Base-by-base conservation (phyloP, 2,888 invertebrate genomes). In the Drosophila prolongata region DNA sequence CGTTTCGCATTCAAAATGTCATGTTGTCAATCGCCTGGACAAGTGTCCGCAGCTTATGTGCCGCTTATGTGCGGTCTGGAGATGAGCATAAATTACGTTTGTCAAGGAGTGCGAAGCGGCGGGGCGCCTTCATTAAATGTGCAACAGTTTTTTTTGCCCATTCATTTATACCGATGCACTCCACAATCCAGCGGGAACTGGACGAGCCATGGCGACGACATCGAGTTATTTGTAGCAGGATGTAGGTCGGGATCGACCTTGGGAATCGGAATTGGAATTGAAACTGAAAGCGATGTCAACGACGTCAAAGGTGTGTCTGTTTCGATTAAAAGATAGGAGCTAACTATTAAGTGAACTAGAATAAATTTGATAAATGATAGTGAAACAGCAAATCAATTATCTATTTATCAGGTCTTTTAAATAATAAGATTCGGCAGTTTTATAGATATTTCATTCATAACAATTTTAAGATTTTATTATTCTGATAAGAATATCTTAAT, bases 1-100 rank as follows among this genome's bases (percentile, higher is more conserved):
- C 70, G 71, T 75, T 73, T 75, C 76, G 76, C 84, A 86, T 84
- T 84, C 80, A 75, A 83, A 87, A 86, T 79, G 83, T 83, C 79
- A 83, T 78, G 68, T 81, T 86, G 80, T 80, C 86, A 88, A 86
- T 88, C 80, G 83, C 67, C 53, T 57, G 54, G 64, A 55, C 59
- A 62, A 58, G 54, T 61, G 57, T 57, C 53, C 49, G 52, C 53
- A 73, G 78, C 79, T 77, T 71, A 81, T 59, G 40, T 58, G 58
- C 72, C 54, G 72, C 72, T 66, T 72, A 73, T 86, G 77, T 80
- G 75, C 73, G 69, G 70, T 73, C 68, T 68, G 67, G 46, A 62
- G 77, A 77, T 72, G 69, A 71, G 79, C 80, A 83, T 83, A 86
- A 83, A 80, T 82, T 83, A 79, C 55, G 50, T 40, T 35, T 50